Conservation (phyloP, 37 sponge, comb jelly and placozoan species). For the Eunapius fragilis region DNA sequence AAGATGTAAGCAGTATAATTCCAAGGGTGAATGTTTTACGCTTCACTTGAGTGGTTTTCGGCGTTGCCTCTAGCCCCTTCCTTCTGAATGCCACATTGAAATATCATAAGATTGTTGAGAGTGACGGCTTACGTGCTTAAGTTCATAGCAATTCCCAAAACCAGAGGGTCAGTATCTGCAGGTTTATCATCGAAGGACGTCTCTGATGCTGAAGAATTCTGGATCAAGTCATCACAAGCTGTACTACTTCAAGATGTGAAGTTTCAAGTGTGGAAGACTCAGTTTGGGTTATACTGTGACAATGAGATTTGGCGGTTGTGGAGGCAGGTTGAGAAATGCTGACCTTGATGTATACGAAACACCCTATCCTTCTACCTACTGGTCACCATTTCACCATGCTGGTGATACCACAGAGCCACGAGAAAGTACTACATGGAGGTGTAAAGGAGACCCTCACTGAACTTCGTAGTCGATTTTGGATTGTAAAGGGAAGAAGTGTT, state of each 20-base stretch:
- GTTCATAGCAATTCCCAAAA: neutral
- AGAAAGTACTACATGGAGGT: slow-evolving; percentile 23
- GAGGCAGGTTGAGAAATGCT: slow-evolving; percentile 20
- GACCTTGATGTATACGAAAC: neutral
- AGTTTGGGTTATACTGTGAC: slow-evolving; percentile 1
- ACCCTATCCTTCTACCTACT: slow-evolving; percentile 26
- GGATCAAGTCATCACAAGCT: slow-evolving; percentile 1
- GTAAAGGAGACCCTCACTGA: slow-evolving; percentile 12
- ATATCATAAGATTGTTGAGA: slow-evolving; percentile 1
- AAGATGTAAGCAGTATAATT: neutral
- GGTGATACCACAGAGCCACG: slow-evolving; percentile 15
- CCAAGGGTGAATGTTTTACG: neutral
- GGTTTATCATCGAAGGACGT: neutral
- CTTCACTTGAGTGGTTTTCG: slow-evolving; percentile 19
- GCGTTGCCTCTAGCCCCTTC: slow-evolving; percentile 26
- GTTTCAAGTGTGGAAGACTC: neutral
- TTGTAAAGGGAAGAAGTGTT: slow-evolving; percentile 17
- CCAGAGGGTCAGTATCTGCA: no score
- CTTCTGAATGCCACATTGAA: slow-evolving; percentile 24
- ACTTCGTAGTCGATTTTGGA: slow-evolving; percentile 27
- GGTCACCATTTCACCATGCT: slow-evolving; percentile 34
- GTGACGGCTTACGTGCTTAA: neutral
- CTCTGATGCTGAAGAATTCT: neutral
- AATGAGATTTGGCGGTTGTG: slow-evolving; percentile 20
- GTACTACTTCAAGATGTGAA: neutral